phyloP scores from a whole-genome alignment of 1,140 invertebrate genomes.

The Oedothorax gibbosus region DNA sequence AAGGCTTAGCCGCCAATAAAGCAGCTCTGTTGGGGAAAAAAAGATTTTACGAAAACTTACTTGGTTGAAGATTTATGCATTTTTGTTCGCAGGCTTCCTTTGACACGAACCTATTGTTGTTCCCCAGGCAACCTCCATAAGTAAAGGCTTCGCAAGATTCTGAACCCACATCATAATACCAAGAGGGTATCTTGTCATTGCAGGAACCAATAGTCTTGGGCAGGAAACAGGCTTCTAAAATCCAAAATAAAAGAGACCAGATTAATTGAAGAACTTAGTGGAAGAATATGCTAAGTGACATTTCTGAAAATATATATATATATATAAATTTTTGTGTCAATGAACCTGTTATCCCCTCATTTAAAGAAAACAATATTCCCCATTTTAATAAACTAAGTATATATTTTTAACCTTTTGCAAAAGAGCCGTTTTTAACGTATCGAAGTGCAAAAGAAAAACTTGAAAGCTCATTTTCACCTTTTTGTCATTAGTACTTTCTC shows the following conservation, averaged over 20 bases:
- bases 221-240: conserved; percentile 81
- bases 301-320: too few species aligned
- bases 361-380: too few species aligned
- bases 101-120: conserved; percentile 86
- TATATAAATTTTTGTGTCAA: too few species aligned
- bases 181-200: conserved; percentile 81
- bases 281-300: neutral
- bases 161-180: conserved; percentile 82
- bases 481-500: too few species aligned
- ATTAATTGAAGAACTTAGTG: neutral
- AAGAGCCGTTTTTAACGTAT: too few species aligned
- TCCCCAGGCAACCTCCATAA: conserved; percentile 92
- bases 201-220: conserved; percentile 88
- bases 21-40: neutral
- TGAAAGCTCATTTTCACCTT: too few species aligned
- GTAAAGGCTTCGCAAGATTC: conserved; percentile 80
- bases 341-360: too few species aligned
- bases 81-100: conserved; percentile 78
- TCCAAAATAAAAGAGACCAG: neutral
- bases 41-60: conserved; percentile 30
- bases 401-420: too few species aligned
- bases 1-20: too few species aligned
- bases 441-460: too few species aligned
- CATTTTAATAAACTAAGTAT: too few species aligned
- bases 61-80: conserved; percentile 62